Evolutionary conservation across 2,888 invertebrate species (phyloP).

Genomic region (Lamellibrachia satsuma): DNA sequence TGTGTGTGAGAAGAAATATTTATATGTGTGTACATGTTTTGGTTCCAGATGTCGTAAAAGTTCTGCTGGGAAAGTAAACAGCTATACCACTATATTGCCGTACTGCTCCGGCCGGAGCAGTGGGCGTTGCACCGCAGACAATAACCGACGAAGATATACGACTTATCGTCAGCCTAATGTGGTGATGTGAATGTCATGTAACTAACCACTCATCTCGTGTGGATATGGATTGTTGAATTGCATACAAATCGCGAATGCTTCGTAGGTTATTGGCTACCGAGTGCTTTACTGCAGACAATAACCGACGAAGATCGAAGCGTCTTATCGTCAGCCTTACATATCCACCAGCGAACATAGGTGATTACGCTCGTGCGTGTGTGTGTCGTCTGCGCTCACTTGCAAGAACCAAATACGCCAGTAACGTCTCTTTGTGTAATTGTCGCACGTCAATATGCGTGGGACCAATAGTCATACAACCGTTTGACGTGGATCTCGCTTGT

Average conservation of each 20-base stretch:
- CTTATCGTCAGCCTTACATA: not conserved
- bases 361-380: too few relatives aligned
- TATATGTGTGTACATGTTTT: not conserved
- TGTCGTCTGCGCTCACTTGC: too few relatives aligned
- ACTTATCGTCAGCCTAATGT: not conserved
- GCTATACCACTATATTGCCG: not conserved
- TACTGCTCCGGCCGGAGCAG: not conserved
- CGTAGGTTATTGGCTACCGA: not conserved
- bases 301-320: not conserved
- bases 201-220: too few relatives aligned
- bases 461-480: not conserved
- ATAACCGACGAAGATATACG: not conserved
- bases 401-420: too few relatives aligned
- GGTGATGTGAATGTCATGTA: too few relatives aligned
- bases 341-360: not conserved
- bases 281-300: not conserved
- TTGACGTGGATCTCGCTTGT: not conserved
- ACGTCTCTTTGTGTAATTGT: too few relatives aligned
- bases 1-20: not conserved
- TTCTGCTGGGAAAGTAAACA: not conserved
- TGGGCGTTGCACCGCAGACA: not conserved
- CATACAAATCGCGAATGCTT: too few relatives aligned
- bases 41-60: conserved; percentile 7
- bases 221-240: too few relatives aligned
- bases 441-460: too few relatives aligned